Base-by-base conservation (phyloP, 2,113 vertebrate species). In the Suncus etruscus region DNA sequence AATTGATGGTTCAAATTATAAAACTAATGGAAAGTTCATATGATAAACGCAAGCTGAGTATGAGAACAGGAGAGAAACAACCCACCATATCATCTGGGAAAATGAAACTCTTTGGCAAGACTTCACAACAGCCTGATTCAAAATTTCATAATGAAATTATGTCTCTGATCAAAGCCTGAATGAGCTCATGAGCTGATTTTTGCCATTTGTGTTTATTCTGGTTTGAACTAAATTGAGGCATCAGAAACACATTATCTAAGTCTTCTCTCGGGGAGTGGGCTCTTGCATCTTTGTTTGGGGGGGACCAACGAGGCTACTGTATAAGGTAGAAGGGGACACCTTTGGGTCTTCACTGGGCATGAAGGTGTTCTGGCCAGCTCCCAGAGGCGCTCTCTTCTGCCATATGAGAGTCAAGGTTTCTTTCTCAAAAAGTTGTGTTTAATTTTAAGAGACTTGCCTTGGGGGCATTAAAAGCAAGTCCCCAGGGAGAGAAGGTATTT, bases 111-210 rank as follows among this genome's bases (percentile, higher is more conserved):
- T 77, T 93, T 96, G 95, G 96, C 96, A 96, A 95, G 96, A 96
- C 95, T 95, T 97, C 95, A 97, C 94, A 95, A 95, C 95, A 95
- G 95, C 89, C 84, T 85, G 90, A 94, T 95, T 94, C 92, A 93
- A 96, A 96, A 96, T 95, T 96, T 96, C 95, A 95, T 96, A 96
- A 97, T 95, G 94, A 96, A 97, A 97, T 96, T 96, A 97, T 95
- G 95, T 93, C 95, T 94, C 89, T 97, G 95, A 96, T 96, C 96
- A 96, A 97, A 97, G 95, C 93, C 89, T 61, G 88, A 76, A 97
- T 97, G 95, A 97, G 95, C 94, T 97, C 95, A 96, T 95, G 86
- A 75, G 84, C 90, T 95, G 94, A 96, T 94, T 95, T 95, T 94
- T 97, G 95, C 95, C 95, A 95, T 96, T 94, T 45, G 88, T 96